These are phyloP conservation scores for Lagopus leucura DNA, from an alignment of 2,113 vertebrate genomes.

Conservation along the genomic window DNA sequence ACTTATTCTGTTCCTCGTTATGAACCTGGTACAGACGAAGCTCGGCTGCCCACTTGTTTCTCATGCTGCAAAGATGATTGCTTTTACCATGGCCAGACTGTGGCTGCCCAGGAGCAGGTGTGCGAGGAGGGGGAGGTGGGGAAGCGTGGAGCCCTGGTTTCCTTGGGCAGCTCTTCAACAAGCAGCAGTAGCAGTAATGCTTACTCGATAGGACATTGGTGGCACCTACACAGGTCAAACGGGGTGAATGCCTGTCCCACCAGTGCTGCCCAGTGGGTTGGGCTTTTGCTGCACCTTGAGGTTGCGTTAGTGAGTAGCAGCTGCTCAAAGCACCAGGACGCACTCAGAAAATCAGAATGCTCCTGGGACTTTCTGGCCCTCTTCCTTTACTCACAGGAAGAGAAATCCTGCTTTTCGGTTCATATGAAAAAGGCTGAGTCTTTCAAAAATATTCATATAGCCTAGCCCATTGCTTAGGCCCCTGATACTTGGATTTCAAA, in stretches of 20 bases:
- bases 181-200: neutral
- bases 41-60: neutral
- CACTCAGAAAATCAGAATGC: neutral
- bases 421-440: neutral
- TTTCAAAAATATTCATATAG: neutral
- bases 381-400: neutral
- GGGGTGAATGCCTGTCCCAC: neutral
- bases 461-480: neutral
- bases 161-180: neutral
- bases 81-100: neutral
- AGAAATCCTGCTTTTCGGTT: neutral
- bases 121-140: neutral
- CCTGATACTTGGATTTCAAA: neutral
- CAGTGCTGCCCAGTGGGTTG: neutral
- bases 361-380: neutral
- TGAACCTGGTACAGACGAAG: neutral
- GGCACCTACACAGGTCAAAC: neutral
- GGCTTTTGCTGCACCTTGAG: neutral
- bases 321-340: neutral
- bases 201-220: neutral
- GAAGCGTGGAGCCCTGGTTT: neutral
- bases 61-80: constrained; percentile 13
- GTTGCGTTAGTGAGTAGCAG: neutral
- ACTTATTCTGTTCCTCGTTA: neutral
- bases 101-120: neutral